These are phyloP conservation scores for Leucoraja erinaceus DNA, from an alignment of 2,113 vertebrate species.

Conservation along the genomic window DNA sequence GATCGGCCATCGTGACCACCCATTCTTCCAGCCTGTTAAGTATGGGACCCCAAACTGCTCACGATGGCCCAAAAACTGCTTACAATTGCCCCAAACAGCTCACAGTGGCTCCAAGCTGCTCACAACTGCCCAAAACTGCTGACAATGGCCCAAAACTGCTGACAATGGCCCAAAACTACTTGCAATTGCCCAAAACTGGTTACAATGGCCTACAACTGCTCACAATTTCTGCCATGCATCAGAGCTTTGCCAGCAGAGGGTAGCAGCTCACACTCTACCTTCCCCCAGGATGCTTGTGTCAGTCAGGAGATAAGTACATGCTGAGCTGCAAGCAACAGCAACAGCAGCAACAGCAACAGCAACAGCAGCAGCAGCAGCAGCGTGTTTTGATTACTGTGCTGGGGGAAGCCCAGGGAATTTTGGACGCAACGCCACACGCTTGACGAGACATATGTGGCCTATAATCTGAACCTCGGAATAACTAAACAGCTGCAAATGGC, in stretches of 20 bases:
- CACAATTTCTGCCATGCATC: neutral
- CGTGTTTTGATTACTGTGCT: neutral
- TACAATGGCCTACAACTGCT: no score
- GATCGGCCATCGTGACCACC: no score
- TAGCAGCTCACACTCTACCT: neutral
- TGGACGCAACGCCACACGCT: neutral
- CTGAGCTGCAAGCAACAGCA: neutral
- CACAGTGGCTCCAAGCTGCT: no score
- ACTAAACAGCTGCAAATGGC: neutral
- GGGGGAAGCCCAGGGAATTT: neutral
- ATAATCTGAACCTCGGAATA: neutral
- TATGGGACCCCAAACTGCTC: no score
- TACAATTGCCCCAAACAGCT: no score
- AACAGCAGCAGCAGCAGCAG: neutral
- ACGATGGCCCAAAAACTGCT: no score
- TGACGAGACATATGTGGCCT: neutral
- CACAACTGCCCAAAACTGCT: no score
- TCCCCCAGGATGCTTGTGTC: constrained; percentile 20
- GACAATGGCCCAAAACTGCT: no score
- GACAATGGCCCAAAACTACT: no score
- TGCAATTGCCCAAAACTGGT: no score
- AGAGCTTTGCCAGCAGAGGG: neutral
- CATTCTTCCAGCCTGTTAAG: no score
- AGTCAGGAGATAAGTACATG: neutral
- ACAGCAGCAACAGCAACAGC: neutral